phyloP scores from a whole-genome alignment of 2,797 vertebrate species.

The Syngnathus rostellatus region DNA sequence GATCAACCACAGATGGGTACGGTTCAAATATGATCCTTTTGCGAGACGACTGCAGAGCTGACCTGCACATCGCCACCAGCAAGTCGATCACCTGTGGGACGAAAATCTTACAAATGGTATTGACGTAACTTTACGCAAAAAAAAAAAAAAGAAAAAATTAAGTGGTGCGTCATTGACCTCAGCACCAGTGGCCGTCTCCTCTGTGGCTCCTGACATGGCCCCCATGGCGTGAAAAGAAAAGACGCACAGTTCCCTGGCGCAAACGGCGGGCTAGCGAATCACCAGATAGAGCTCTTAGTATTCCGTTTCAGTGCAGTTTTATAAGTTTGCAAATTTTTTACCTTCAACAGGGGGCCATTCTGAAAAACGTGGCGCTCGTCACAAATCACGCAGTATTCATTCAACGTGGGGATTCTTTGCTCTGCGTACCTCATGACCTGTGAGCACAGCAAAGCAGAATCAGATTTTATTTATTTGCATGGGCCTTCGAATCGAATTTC shows the following conservation, averaged over 20 bases:
- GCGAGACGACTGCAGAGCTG: conserved; percentile 83
- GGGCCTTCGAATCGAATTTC: background rate
- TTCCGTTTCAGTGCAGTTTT: background rate
- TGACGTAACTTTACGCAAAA: background rate
- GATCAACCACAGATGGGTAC: conserved; percentile 87
- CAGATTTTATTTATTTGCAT: background rate
- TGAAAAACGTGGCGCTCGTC: conserved; percentile 96
- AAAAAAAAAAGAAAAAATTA: background rate
- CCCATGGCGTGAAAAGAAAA: conserved; percentile 89
- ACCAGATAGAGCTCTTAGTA: background rate
- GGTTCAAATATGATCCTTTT: conserved; percentile 90
- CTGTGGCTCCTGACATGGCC: conserved; percentile 86
- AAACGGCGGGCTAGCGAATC: conserved; percentile 80
- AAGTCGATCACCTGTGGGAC: conserved; percentile 79
- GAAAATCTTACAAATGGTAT: conserved; percentile 3
- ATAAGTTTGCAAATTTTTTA: conserved; percentile 35
- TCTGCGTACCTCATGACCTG: conserved; percentile 95
- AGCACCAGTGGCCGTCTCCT: conserved; percentile 86
- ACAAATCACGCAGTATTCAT: conserved; percentile 92
- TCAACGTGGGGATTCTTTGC: conserved; percentile 86
- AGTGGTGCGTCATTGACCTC: conserved; percentile 67
- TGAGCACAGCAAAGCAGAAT: conserved; percentile 4
- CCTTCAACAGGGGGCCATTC: conserved; percentile 93
- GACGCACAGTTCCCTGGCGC: conserved; percentile 88
- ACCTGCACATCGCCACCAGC: conserved; percentile 87